A percentile compares a stretch with the other conserved stretches of the same genome.
These are phyloP conservation scores for Hemithea aestivaria DNA, from an alignment of 2,888 invertebrate species.

Conservation along the genomic window DNA sequence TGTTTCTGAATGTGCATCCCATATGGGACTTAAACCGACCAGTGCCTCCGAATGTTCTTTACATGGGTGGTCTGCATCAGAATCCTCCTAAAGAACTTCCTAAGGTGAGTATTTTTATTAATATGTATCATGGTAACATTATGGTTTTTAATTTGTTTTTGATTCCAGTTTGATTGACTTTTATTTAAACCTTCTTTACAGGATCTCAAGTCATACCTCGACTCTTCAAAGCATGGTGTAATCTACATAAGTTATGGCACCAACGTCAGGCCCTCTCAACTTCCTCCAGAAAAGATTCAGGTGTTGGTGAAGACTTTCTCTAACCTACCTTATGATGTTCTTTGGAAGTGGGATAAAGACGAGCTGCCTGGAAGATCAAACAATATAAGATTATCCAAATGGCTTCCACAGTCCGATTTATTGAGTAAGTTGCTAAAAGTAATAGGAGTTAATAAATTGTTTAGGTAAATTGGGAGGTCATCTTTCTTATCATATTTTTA, in stretches of 20 bases:
- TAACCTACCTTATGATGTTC: slow-evolving; percentile 54
- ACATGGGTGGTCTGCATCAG: slow-evolving; percentile 36
- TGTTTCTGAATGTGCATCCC: slow-evolving; percentile 32
- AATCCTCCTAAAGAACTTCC: slow-evolving; percentile 48
- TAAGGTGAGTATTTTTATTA: slow-evolving; percentile 42
- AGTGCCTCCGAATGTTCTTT: slow-evolving; percentile 34
- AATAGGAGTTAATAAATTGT: no score
- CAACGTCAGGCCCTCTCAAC: slow-evolving; percentile 42
- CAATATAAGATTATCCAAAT: slow-evolving; percentile 59
- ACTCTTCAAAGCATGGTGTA: slow-evolving; percentile 55
- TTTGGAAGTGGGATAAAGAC: slow-evolving; percentile 66
- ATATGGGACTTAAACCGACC: slow-evolving; percentile 37
- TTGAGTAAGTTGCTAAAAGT: slow-evolving; percentile 38
- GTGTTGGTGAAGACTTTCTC: slow-evolving; percentile 49
- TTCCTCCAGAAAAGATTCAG: slow-evolving; percentile 45
- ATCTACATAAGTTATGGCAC: slow-evolving; percentile 67
- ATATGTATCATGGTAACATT: no score
- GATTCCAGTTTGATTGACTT: no score
- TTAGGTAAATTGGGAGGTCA: no score
- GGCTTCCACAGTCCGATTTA: slow-evolving; percentile 65
- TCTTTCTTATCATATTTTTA: no score
- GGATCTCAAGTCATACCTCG: slow-evolving; percentile 51
- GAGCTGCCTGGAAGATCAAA: slow-evolving; percentile 42
- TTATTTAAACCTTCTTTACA: slow-evolving; percentile 23
- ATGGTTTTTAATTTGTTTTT: no score